Base-by-base conservation (phyloP, 2,888 invertebrate species). In the Andrena haemorrhoa region DNA sequence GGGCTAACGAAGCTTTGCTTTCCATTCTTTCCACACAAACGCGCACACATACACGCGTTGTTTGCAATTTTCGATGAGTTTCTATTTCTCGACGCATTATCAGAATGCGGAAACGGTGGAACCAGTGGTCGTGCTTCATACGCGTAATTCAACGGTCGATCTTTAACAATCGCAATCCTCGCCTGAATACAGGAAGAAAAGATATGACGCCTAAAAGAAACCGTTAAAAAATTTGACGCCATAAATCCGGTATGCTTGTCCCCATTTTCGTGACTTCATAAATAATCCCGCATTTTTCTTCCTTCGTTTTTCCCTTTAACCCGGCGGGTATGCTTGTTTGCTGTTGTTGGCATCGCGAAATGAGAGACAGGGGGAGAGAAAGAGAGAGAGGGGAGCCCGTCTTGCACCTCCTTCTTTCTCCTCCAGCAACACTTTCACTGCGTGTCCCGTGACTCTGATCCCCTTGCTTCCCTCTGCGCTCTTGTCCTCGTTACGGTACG, bases 371-470 rank as follows among this genome's bases (percentile, higher is more conserved):
- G 16, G 41, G 41, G 41, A 12, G 41, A 41, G 41, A 41, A 51
- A 79, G 58, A 81, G 66, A 87, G 84, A 79, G 84, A 77, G 83
- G 82, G 85, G 82, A 81, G 81, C 75, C 83, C 60, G 56, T 20
- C 56, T 56, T 35, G 29, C 26, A 64, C 49, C 56, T 85, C 85
- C 70, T 82, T 87, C 77, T 82, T 77, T 84, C 86, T 89, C 88
- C 72, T 84, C 87, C 31, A 20, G 83, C 83, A 90, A 90, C 89
- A 91, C 92, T 91, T 91, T 92, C 92, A 89, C 92, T 91, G 66
- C 86, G 74, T 89, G 89, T 91, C 90, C 89, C 90, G 88, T 90
- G 91, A 91, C 89, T 90, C 84, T 79, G 63, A 64, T 72, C 75
- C 79, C 75, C 79, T 83, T 74, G 73, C 75, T 70, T 60, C 80